Base-by-base conservation (phyloP, 1,140 invertebrate genomes). In the Chrysopa pallens region DNA sequence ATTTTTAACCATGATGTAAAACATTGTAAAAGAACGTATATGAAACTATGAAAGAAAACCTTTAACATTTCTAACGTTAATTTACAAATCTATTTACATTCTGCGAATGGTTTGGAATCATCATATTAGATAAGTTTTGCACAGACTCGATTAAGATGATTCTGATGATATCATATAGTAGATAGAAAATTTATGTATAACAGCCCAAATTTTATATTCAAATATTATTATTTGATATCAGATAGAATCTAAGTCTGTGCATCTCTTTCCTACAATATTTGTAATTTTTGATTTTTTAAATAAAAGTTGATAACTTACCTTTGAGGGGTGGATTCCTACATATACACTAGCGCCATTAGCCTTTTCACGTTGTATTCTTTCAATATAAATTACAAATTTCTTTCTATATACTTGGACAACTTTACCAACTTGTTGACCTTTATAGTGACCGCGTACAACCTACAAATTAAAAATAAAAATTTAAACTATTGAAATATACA, bases 341-440 rank as follows among this genome's bases (percentile, higher is more conserved):
- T 96, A 91, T 42, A 97, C 94, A 55, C 87, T 94, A 42, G 93
- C 86, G 53, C 93, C 95, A 62, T 98, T 99, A 36, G 92, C 92
- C 60, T 99, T 99, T 65, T 98, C 94, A 56, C 94, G 74, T 65
- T 96, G 93, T 60, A 98, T 96, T 64, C 94, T 79, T 69, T 99
- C 95, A 69, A 98, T 90, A 66, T 97, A 92, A 47, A 98, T 78
- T 38, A 97, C 91, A 68, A 93, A 98, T 66, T 98, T 98, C 63
- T 98, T 98, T 59, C 96, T 80, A 72, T 98, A 98, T 7, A 89
- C 84, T 63, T 95, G 91, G 12, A 97, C 86, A 42, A 99, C 87
- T 73, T 98, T 98, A 50, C 95, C 96, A 42, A 95, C 85, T 69
- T 96, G 92, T 66, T 98, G 94, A 36, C 94, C 93, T 67, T 98